Percentiles rank a stretch among this genome's conserved stretches.
These are phyloP conservation scores for Corythornis cristatus DNA, from an alignment of 2,113 vertebrate genomes.

Conservation along the genomic window DNA sequence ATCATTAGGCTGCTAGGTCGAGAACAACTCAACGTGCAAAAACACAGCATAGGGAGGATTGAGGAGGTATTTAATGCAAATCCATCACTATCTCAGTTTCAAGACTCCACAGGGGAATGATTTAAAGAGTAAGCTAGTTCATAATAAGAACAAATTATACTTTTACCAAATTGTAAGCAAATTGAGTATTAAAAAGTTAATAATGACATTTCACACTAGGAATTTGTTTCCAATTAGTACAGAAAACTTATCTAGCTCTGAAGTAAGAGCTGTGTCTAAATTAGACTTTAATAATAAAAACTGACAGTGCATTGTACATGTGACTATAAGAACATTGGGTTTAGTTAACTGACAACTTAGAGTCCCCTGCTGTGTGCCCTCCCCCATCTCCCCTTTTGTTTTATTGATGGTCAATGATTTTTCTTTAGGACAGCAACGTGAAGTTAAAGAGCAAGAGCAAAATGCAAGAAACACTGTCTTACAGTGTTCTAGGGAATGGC, in stretches of 20 bases:
- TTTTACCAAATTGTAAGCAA: conserved; percentile 29
- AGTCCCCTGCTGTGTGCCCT: not conserved
- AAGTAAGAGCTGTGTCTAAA: not conserved
- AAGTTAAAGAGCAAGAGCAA: conserved; percentile 24
- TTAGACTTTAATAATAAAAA: not conserved
- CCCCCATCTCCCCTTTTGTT: not conserved
- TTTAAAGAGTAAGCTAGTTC: conserved; percentile 10
- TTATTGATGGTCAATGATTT: not conserved
- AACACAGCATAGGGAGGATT: not conserved
- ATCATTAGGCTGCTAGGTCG: not conserved
- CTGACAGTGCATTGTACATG: not conserved
- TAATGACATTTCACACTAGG: conserved; percentile 40
- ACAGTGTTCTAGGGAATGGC: not conserved
- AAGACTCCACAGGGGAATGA: not conserved
- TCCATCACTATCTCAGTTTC: conserved; percentile 3
- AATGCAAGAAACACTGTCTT: not conserved
- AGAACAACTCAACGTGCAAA: not conserved
- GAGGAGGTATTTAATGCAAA: not conserved
- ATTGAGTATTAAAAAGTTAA: conserved; percentile 34
- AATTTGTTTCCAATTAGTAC: conserved; percentile 9
- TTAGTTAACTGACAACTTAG: not conserved
- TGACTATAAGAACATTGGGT: not conserved
- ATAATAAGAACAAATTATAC: conserved; percentile 31
- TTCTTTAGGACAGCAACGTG: not conserved
- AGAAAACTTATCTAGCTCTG: not conserved